These are phyloP conservation scores for Cepphus grylle DNA, from an alignment of 2,113 vertebrate genomes.

Conservation along the genomic window DNA sequence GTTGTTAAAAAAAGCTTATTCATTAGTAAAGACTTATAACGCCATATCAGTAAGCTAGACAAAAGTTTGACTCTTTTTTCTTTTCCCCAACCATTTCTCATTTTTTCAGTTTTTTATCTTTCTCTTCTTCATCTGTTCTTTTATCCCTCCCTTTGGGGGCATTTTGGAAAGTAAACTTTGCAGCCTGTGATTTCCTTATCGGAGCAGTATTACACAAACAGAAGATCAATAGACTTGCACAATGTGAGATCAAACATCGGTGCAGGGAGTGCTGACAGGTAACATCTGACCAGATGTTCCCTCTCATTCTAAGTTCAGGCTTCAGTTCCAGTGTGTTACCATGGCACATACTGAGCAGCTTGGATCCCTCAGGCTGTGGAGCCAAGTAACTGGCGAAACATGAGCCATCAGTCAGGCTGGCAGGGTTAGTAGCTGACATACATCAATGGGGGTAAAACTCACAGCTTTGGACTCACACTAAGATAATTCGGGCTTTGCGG, in stretches of 20 bases:
- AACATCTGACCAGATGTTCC: not conserved
- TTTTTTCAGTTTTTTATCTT: not conserved
- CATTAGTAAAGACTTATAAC: not conserved
- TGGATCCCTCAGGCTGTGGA: not conserved
- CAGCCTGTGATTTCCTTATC: not conserved
- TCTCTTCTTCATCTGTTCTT: not conserved
- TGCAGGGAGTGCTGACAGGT: not conserved
- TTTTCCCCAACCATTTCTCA: not conserved
- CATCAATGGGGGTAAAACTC: not conserved
- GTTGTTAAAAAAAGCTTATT: not conserved
- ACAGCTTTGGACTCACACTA: not conserved
- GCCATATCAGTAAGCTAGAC: not conserved
- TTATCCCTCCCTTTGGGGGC: not conserved
- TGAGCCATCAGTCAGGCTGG: not conserved
- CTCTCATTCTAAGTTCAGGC: not conserved
- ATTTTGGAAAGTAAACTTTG: not conserved
- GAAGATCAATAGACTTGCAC: not conserved
- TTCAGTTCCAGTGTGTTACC: not conserved
- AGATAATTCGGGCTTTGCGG: not conserved
- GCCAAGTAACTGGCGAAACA: not conserved
- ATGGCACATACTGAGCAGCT: not conserved
- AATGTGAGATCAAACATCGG: not conserved
- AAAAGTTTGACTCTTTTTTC: not conserved
- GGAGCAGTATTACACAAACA: not conserved
- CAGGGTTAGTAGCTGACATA: not conserved